These are phyloP conservation scores for Odontamblyopus rebecca DNA, from an alignment of 2,797 vertebrate genomes.

Conservation along the genomic window DNA sequence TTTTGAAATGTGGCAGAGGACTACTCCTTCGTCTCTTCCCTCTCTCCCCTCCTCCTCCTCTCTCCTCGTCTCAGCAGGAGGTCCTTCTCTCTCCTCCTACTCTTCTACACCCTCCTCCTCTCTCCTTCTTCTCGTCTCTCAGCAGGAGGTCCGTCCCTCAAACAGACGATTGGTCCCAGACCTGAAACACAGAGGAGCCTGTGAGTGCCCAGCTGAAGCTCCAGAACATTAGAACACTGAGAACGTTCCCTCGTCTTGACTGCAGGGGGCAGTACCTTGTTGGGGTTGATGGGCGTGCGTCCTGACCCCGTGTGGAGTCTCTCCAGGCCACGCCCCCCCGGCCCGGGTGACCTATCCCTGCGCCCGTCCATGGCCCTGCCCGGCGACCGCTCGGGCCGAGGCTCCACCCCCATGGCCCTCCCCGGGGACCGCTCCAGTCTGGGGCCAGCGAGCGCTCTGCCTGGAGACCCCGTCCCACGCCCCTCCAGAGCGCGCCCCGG, in stretches of 20 bases:
- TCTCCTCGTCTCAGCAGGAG: too few relatives aligned
- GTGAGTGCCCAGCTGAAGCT: too few relatives aligned
- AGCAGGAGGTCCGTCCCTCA: slow-evolving; percentile 64
- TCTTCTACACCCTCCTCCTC: neutral
- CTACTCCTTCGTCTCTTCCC: too few relatives aligned
- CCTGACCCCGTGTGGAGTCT: slow-evolving; percentile 89
- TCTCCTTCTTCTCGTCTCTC: neutral
- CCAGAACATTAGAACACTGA: neutral
- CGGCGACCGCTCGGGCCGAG: slow-evolving; percentile 84
- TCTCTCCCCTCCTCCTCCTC: neutral
- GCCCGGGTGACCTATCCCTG: slow-evolving; percentile 90
- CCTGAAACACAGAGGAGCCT: slow-evolving; percentile 68
- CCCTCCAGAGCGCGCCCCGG: slow-evolving; percentile 89
- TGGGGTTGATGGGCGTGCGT: slow-evolving; percentile 91
- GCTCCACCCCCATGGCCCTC: slow-evolving; percentile 83
- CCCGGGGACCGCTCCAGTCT: slow-evolving; percentile 87
- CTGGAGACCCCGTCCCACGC: slow-evolving; percentile 86
- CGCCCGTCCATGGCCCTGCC: slow-evolving; percentile 86
- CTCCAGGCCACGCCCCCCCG: slow-evolving; percentile 28
- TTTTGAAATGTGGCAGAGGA: neutral
- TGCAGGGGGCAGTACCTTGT: slow-evolving; percentile 40
- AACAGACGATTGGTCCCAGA: slow-evolving; percentile 99
- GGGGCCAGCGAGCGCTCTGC: slow-evolving; percentile 73
- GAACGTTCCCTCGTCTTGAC: too few relatives aligned
- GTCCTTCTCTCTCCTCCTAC: neutral